Base-by-base conservation (phyloP, 2,888 invertebrate species). In the Orchesella flavescens region DNA sequence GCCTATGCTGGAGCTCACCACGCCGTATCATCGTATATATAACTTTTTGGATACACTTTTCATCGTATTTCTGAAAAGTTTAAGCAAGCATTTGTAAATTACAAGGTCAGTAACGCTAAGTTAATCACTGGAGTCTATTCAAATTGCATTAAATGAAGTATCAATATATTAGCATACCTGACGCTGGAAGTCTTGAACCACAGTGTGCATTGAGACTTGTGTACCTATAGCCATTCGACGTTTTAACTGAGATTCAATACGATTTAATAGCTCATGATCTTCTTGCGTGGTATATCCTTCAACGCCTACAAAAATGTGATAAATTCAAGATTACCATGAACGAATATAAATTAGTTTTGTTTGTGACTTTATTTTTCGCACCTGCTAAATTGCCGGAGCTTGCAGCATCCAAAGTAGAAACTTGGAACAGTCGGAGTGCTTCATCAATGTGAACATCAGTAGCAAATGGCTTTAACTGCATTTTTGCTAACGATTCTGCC, bases 271-370 rank as follows among this genome's bases (percentile, higher is more conserved):
- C 89, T 98, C 97, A 89, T 96, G 96, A 90, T 99, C 98, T 90
- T 97, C 97, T 89, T 96, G 95, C 0, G 96, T 94, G 0, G 98
- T 97, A 90, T 99, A 99, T 10, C 99, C 99, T 92, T 99, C 99
- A n/a, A 96, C 97, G 65, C 97, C 96, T 95, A 89, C 59, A 76
- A 49, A 55, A 34, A 34, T 34, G 34, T 34, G 2, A 4, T 34
- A n/a, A n/a, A n/a, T 34, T 34, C 34, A 34, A 34, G 34, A 34
- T 2, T 4, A 34, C n/a, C 44, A 44, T 12, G 12, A 44, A 44
- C 44, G 7, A 44, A 44, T 9, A 44, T 44, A 9, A 44, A 44
- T 12, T 44, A 44, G 12, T 12, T n/a, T n/a, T n/a, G n/a, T n/a
- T n/a, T n/a, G n/a, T n/a, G n/a, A n/a, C n/a, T n/a, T n/a, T n/a